A percentile compares a stretch with the other conserved stretches of the same genome.
These are phyloP conservation scores for Cyrtodaria siliqua DNA, from an alignment of 2,888 invertebrate species.

Conservation along the genomic window DNA sequence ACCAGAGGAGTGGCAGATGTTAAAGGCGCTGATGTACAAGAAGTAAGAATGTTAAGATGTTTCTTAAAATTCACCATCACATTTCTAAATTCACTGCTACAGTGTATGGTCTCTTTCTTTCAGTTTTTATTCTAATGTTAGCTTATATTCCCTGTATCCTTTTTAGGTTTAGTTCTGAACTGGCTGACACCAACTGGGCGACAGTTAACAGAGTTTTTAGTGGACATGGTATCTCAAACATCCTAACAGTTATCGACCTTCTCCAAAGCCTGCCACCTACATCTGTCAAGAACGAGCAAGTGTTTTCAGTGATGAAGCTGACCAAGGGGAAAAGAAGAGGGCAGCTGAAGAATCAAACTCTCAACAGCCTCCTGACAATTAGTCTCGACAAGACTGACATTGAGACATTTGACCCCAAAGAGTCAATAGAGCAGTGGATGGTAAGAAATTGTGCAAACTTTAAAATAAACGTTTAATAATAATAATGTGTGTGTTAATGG, in stretches of 20 bases:
- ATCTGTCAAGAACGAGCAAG: conserved; percentile 22
- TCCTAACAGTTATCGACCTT: conserved; percentile 17
- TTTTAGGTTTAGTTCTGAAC: too few relatives aligned
- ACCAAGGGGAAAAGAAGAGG: conserved; percentile 18
- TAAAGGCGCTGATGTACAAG: background rate
- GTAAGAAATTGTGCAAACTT: too few relatives aligned
- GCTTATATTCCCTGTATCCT: too few relatives aligned
- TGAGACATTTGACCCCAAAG: conserved; percentile 12
- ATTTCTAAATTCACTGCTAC: too few relatives aligned
- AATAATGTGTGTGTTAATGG: too few relatives aligned
- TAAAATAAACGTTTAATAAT: too few relatives aligned
- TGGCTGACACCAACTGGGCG: background rate
- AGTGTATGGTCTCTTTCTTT: too few relatives aligned
- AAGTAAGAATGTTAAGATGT: background rate
- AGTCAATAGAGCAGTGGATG: conserved; percentile 18
- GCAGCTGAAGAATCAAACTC: background rate
- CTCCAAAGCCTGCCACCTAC: conserved; percentile 21
- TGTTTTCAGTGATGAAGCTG: conserved; percentile 24
- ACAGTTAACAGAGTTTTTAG: conserved; percentile 1
- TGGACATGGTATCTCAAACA: background rate
- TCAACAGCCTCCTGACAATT: conserved; percentile 16
- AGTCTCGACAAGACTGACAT: background rate
- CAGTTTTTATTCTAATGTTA: too few relatives aligned
- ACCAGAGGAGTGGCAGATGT: conserved; percentile 18
- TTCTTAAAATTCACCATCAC: too few relatives aligned